phyloP scores from a whole-genome alignment of 2,113 vertebrate species.

The Ceratotherium simum region DNA sequence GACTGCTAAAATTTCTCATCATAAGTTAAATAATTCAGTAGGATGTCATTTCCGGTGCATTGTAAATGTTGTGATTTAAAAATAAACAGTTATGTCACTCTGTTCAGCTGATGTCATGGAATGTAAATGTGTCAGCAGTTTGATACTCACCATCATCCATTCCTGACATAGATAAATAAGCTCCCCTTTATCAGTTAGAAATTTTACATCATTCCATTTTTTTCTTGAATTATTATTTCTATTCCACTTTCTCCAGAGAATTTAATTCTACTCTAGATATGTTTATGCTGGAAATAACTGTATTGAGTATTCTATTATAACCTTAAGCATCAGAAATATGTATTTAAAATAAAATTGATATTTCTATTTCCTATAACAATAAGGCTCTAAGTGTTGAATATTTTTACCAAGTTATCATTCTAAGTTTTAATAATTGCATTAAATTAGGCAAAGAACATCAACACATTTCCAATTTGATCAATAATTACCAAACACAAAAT shows the following conservation, averaged over 20 bases:
- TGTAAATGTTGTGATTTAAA: neutral
- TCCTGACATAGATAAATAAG: neutral
- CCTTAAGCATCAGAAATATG: neutral
- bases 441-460: neutral
- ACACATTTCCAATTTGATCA: neutral
- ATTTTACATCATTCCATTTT: neutral
- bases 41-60: neutral
- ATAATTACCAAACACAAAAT: neutral
- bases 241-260: neutral
- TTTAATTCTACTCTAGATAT: neutral
- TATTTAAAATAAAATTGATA: neutral
- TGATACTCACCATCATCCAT: neutral
- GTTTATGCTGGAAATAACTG: neutral
- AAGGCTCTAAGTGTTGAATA: neutral
- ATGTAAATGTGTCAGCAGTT: neutral
- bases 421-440: neutral
- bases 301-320: neutral
- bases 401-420: neutral
- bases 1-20: neutral
- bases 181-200: neutral
- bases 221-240: neutral
- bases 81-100: neutral
- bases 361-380: neutral
- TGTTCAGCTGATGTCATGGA: neutral
- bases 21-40: neutral